Evolutionary conservation across 2,113 vertebrate genomes (phyloP).

Genomic region (Rhynchomys soricoides): DNA sequence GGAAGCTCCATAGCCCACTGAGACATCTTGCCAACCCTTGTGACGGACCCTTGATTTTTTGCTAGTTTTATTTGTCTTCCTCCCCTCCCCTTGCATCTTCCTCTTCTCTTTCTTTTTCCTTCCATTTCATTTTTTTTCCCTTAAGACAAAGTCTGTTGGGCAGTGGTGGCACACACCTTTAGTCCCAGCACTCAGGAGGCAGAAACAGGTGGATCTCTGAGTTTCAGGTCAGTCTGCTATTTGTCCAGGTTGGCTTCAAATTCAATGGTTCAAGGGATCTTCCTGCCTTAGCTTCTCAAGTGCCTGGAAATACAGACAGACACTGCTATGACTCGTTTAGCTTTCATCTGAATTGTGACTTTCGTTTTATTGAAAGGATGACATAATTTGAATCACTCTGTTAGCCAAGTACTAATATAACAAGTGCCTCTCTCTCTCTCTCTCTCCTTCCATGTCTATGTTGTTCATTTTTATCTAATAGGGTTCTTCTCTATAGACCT

Average conservation of each 20-base stretch:
- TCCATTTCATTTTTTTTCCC: neutral
- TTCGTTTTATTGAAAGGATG: neutral
- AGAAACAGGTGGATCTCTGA: neutral
- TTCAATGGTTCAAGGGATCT: neutral
- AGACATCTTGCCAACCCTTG: neutral
- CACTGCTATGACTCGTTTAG: neutral
- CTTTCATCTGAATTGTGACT: constrained; percentile 16
- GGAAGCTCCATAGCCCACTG: too few species aligned
- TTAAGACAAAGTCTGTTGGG: neutral
- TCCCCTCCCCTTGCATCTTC: neutral
- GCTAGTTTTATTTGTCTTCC: neutral
- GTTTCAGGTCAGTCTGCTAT: neutral
- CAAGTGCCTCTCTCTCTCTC: neutral
- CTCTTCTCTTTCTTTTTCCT: neutral
- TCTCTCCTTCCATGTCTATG: neutral
- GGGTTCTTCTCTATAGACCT: neutral
- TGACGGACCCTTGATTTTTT: neutral
- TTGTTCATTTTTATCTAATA: neutral
- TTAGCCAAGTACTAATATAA: neutral
- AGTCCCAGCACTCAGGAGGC: neutral
- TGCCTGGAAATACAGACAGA: neutral
- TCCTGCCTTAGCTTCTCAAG: neutral
- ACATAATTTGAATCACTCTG: neutral
- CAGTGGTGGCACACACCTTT: neutral
- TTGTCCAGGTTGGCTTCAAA: neutral